Evolutionary conservation across 2,888 invertebrate genomes (phyloP), one percentile per base, ranked within the genome.

Genomic region (Rhingia campestris): DNA sequence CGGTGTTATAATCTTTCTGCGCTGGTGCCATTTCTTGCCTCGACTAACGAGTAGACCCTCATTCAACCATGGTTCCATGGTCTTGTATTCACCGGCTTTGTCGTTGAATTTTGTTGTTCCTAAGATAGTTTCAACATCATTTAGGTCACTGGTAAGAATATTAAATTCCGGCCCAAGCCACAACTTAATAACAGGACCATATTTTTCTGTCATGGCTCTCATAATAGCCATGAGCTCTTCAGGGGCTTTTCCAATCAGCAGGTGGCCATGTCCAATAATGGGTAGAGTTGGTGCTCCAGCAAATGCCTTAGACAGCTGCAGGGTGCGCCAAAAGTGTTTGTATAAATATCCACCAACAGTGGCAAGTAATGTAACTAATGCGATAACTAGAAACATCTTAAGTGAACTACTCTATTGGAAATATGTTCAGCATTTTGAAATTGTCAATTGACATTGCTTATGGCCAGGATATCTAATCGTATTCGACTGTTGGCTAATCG

Each of bases 1-100:
- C 1, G 96, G 96, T 0, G 96, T 96, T 66, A 96, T 91, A 81
- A 95, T 93, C 90, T 95, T 95, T 35, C 96, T 92, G 9, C 95
- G 93, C 2, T 91, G 91, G 86, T 93, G 88, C 91, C 91, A 90
- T 54, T 90, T 90, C 39, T 86, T 87, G 6, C 91, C 88, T 33
- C 59, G 72, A 43, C 88, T 88, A 1, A 88, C 74, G 14, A 89
- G 81, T 22, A 89, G 70, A 2, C 89, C 89, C 32, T 88, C 88
- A 22, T 87, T 86, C 1, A 89, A 84, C 89, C 89, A 89, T 4
- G 87, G 84, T 14, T 10, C 37, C 64, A 59, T 87, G 54, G 30
- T 75, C 3, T 89, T 88, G 86, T 94, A 94, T 0, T 93, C 92
- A 35, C 88, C 89, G 1, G 93, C 92, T 89, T 95, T 95, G 49